phyloP scores from a whole-genome alignment of 2,113 vertebrate genomes.

The Ellobius talpinus region DNA sequence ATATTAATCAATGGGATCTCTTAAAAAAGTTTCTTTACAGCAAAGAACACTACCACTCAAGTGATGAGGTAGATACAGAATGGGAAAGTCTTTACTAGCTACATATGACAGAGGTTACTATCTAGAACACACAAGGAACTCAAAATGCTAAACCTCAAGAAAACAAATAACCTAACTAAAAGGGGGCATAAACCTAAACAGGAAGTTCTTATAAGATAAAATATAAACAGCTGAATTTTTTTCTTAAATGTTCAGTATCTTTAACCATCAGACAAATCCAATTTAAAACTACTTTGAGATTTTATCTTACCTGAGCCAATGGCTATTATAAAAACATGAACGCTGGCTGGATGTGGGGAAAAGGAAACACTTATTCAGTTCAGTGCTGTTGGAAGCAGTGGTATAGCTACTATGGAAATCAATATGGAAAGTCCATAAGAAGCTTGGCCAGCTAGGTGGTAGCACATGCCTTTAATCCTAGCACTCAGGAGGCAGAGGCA shows the following conservation, averaged over 20 bases:
- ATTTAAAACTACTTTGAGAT: not conserved
- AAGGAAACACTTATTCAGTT: not conserved
- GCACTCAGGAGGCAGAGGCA: too few relatives aligned
- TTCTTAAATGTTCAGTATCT: not conserved
- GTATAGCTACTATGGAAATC: not conserved
- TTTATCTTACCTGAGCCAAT: not conserved
- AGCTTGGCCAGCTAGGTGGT: too few relatives aligned
- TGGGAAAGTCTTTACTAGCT: not conserved
- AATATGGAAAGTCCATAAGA: not conserved
- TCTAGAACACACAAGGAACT: not conserved
- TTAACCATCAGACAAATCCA: not conserved
- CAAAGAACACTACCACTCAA: not conserved
- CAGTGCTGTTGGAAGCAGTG: not conserved
- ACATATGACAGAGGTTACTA: not conserved
- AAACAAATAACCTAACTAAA: not conserved
- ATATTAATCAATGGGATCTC: not conserved
- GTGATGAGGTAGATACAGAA: not conserved
- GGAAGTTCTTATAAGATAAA: not conserved
- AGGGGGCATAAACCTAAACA: not conserved
- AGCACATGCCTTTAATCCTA: too few relatives aligned
- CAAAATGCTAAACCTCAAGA: not conserved
- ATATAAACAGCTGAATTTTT: not conserved
- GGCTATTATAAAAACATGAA: not conserved
- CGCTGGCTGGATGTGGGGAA: not conserved
- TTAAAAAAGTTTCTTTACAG: not conserved